These are phyloP conservation scores for Crenichthys baileyi DNA, from an alignment of 2,797 vertebrate genomes.

Conservation along the genomic window DNA sequence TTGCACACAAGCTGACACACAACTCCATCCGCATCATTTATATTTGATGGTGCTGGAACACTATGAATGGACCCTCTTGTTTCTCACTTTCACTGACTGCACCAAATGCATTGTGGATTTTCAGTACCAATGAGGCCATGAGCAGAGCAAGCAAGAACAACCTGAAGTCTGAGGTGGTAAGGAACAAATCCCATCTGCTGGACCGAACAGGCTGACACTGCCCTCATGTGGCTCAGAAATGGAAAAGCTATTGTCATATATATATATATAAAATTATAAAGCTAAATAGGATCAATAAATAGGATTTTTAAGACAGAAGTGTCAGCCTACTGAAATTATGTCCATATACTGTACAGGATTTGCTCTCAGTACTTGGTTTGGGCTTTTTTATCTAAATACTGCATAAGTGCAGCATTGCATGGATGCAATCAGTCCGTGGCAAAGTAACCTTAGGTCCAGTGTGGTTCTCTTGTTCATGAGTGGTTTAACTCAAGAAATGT, in stretches of 20 bases:
- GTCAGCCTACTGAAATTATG: not conserved
- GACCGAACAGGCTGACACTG: constrained; percentile 66
- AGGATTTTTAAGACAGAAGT: not conserved
- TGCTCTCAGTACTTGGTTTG: too few relatives aligned
- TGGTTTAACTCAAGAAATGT: not conserved
- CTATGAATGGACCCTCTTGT: constrained; percentile 27
- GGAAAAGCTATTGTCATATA: not conserved
- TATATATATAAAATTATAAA: not conserved
- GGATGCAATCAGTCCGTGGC: not conserved
- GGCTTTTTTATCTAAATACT: not conserved
- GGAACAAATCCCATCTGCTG: constrained; percentile 5
- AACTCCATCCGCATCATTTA: constrained; percentile 64
- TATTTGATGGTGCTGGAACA: constrained; percentile 56
- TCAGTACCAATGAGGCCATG: constrained; percentile 7
- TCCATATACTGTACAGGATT: not conserved
- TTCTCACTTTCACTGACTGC: constrained; percentile 42
- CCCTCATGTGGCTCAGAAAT: constrained; percentile 70
- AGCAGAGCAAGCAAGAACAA: constrained; percentile 16
- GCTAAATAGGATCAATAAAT: not conserved
- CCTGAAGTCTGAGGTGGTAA: constrained; percentile 27
- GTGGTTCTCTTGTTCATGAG: not conserved
- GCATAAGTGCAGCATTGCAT: not conserved
- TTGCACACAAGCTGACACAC: constrained; percentile 59
- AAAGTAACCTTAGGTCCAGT: not conserved
- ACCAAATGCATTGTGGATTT: constrained; percentile 35